Conservation (phyloP, 2,888 invertebrate species). For the Meandrusa payeni region DNA sequence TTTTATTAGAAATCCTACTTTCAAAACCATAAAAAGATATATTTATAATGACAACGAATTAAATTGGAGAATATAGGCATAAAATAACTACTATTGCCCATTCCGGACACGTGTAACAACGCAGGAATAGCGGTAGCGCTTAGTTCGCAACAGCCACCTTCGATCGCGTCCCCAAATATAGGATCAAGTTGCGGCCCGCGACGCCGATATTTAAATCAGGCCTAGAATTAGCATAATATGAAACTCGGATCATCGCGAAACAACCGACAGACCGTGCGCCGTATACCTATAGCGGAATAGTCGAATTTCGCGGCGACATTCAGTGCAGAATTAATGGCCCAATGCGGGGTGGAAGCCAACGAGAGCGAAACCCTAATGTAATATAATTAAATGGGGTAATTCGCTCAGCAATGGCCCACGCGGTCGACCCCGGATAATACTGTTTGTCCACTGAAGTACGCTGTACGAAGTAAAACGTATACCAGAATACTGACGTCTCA, state of each 20-base stretch:
- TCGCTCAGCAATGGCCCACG: conserved; percentile 7
- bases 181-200: conserved; percentile 1
- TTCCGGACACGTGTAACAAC: background rate
- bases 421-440: background rate
- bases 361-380: conserved; percentile 15
- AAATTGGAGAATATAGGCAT: background rate
- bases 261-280: background rate
- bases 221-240: conserved; percentile 23
- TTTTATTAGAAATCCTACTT: too few species aligned
- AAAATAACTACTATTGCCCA: background rate
- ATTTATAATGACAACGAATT: too few species aligned
- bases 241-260: conserved; percentile 10
- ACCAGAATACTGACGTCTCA: too few species aligned
- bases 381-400: conserved; percentile 20
- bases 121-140: background rate
- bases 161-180: conserved; percentile 8
- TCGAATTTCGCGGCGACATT: background rate
- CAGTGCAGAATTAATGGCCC: conserved; percentile 6
- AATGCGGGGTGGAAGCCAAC: conserved; percentile 5
- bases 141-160: conserved; percentile 3
- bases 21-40: too few species aligned
- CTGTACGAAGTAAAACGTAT: too few species aligned
- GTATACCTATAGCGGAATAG: conserved; percentile 4
- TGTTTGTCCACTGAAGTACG: background rate
- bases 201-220: conserved; percentile 22